phyloP scores from a whole-genome alignment of 2,888 invertebrate genomes.

The Drosophila percnosoma region DNA sequence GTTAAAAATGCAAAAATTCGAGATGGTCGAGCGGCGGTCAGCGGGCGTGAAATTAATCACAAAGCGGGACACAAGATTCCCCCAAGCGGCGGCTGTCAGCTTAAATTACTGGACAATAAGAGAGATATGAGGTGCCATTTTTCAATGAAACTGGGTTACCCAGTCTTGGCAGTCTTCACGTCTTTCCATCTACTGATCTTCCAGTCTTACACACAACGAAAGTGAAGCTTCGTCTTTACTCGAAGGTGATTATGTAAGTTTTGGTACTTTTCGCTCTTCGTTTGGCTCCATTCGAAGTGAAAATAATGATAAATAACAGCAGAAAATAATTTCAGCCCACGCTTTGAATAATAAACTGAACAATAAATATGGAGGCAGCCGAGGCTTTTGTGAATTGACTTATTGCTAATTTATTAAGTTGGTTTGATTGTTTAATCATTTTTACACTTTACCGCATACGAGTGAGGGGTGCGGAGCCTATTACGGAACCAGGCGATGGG shows the following conservation, averaged over 20 bases:
- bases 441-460: constrained; percentile 60
- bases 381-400: constrained; percentile 64
- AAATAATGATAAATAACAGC: constrained; percentile 37
- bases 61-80: constrained; percentile 30
- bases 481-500: constrained; percentile 63
- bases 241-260: constrained; percentile 63
- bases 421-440: constrained; percentile 68
- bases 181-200: constrained; percentile 2
- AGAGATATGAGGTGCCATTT: constrained; percentile 63
- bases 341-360: constrained; percentile 47
- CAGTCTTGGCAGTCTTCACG: constrained; percentile 47
- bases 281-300: constrained; percentile 27
- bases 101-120: constrained; percentile 62
- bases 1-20: constrained; percentile 46
- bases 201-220: constrained; percentile 42
- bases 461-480: neutral
- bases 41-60: constrained; percentile 75
- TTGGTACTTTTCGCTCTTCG: constrained; percentile 38
- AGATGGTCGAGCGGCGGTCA: constrained; percentile 56
- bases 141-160: constrained; percentile 74
- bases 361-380: constrained; percentile 52
- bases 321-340: constrained; percentile 70
- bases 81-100: constrained; percentile 49
- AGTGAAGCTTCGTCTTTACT: constrained; percentile 61
- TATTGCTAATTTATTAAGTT: constrained; percentile 75